These are phyloP conservation scores for Apistogramma diplotaenia DNA, from an alignment of 2,113 vertebrate genomes.

Conservation along the genomic window DNA sequence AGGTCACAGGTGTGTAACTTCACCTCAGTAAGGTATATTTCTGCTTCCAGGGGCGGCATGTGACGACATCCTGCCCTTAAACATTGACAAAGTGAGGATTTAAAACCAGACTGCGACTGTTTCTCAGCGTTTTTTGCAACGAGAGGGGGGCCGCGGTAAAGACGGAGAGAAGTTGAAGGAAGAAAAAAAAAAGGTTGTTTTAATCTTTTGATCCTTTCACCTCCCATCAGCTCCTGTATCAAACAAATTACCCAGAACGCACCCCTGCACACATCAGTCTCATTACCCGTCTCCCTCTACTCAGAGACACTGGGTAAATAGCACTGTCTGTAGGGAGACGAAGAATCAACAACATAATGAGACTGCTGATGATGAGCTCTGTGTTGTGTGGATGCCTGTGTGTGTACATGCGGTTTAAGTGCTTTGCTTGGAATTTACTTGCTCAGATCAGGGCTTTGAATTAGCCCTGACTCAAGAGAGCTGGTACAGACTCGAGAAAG, in stretches of 20 bases:
- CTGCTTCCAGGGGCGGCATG: background rate
- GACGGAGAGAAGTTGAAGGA: constrained; percentile 19
- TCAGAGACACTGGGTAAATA: constrained; percentile 65
- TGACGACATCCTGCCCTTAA: background rate
- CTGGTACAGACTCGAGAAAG: constrained; percentile 9
- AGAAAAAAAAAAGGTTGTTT: constrained; percentile 9
- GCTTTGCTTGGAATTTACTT: constrained; percentile 24
- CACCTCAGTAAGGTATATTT: background rate
- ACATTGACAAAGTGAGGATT: background rate
- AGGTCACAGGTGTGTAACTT: constrained; percentile 40
- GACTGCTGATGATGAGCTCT: constrained; percentile 52
- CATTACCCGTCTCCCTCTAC: constrained; percentile 57
- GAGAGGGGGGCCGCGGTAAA: background rate
- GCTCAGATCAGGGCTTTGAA: constrained; percentile 27
- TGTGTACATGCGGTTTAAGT: constrained; percentile 23
- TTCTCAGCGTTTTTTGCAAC: background rate
- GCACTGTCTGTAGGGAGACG: constrained; percentile 59
- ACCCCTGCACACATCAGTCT: constrained; percentile 67
- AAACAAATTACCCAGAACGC: constrained; percentile 69
- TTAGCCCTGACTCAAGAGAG: constrained; percentile 12
- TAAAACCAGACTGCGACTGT: background rate
- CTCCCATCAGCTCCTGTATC: constrained; percentile 65
- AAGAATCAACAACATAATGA: constrained; percentile 70
- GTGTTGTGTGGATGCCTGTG: background rate
- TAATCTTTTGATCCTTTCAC: constrained; percentile 67